These are phyloP conservation scores for Volucella inanis DNA, from an alignment of 2,888 invertebrate species.

Conservation along the genomic window DNA sequence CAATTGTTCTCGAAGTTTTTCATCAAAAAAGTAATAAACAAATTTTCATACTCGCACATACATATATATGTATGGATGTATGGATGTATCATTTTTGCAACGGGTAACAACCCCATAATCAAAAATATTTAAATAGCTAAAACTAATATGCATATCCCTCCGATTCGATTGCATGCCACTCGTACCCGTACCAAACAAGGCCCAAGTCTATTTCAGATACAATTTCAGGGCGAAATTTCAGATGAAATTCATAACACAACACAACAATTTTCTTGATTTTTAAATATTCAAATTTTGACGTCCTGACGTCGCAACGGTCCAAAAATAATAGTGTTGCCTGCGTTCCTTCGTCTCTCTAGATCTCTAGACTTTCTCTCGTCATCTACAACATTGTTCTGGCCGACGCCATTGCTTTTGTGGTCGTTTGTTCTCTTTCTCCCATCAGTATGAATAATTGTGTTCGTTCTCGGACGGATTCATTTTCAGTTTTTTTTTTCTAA, in stretches of 20 bases:
- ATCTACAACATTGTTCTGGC: constrained; percentile 32
- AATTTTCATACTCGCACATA: too few relatives aligned
- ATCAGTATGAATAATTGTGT: constrained; percentile 68
- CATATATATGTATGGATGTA: too few relatives aligned
- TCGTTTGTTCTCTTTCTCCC: not conserved
- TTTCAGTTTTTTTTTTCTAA: constrained; percentile 6
- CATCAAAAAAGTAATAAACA: too few relatives aligned
- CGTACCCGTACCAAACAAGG: not conserved
- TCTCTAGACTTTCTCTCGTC: not conserved
- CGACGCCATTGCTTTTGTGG: not conserved
- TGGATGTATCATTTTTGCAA: not conserved
- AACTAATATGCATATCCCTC: constrained; percentile 39
- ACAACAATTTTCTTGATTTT: constrained; percentile 26
- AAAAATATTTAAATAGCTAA: constrained; percentile 42
- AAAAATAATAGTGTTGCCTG: constrained; percentile 52
- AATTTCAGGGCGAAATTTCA: constrained; percentile 21
- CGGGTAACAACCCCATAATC: constrained; percentile 32
- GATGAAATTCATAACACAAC: constrained; percentile 22
- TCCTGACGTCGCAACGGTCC: constrained; percentile 17
- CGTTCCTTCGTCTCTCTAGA: not conserved
- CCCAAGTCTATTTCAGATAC: constrained; percentile 2
- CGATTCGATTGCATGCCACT: constrained; percentile 11
- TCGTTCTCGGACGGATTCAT: constrained; percentile 40
- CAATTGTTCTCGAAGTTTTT: too few relatives aligned
- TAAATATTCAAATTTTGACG: constrained; percentile 62